phyloP scores from a whole-genome alignment of 1,140 invertebrate genomes.

The Leptinotarsa undecemlineata region DNA sequence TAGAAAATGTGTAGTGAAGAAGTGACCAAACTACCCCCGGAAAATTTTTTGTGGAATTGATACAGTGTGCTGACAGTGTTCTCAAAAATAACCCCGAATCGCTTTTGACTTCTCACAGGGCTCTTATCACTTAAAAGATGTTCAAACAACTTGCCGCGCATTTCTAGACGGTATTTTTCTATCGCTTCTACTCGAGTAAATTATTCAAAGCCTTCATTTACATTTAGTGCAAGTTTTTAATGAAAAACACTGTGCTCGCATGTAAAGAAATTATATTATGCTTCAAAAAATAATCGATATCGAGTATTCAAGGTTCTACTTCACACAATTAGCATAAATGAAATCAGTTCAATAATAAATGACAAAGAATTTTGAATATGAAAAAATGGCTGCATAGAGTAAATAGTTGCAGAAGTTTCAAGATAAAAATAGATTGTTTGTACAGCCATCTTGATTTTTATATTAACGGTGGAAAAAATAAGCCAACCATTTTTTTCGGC shows the following conservation, averaged over 20 bases:
- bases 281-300: slow-evolving; percentile 6
- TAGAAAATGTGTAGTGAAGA: slow-evolving; percentile 24
- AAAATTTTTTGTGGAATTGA: neutral
- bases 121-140: neutral
- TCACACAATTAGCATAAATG: neutral
- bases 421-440: slow-evolving; percentile 54
- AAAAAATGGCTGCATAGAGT: slow-evolving; percentile 24
- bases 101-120: neutral
- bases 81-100: slow-evolving; percentile 20
- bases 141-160: neutral
- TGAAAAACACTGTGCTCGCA: neutral
- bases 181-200: neutral
- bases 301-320: neutral
- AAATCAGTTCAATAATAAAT: neutral
- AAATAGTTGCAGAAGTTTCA: slow-evolving; percentile 23
- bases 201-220: slow-evolving; percentile 1
- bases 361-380: slow-evolving; percentile 26
- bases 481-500: slow-evolving; percentile 27
- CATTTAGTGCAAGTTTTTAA: neutral
- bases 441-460: slow-evolving; percentile 47
- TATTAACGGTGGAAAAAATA: slow-evolving; percentile 28
- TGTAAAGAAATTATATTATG: neutral
- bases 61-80: slow-evolving; percentile 12
- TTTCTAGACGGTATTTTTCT: slow-evolving; percentile 8
- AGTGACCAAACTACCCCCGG: slow-evolving; percentile 14